Percentiles rank a stretch among this genome's conserved stretches.
phyloP scores from a whole-genome alignment of 2,888 invertebrate genomes.

The Caenorhabditis sp. region DNA sequence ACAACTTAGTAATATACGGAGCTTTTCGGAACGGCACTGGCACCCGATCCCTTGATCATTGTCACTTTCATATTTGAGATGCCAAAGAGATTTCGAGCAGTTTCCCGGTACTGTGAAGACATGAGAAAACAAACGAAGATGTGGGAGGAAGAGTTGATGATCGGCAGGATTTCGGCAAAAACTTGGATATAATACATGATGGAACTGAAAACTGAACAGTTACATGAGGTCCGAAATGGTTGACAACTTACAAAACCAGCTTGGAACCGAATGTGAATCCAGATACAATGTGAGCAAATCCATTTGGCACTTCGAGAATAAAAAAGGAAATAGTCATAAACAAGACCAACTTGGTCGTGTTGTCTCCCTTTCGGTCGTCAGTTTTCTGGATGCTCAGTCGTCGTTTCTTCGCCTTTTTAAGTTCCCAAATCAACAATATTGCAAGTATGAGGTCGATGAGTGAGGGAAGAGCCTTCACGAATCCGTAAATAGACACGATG shows the following conservation, averaged over 20 bases:
- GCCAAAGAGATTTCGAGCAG: constrained; percentile 5
- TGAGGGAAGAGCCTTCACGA: constrained; percentile 17
- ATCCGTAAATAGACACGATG: constrained; percentile 10
- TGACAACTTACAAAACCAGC: neutral
- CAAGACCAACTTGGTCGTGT: constrained; percentile 23
- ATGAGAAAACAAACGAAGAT: constrained; percentile 34
- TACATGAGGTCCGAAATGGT: neutral
- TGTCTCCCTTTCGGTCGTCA: neutral
- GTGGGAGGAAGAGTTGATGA: constrained; percentile 37
- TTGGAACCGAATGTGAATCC: neutral
- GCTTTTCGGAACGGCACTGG: no score
- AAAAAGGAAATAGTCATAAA: constrained; percentile 37
- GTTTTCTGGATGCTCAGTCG: constrained; percentile 5
- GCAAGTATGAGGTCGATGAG: constrained; percentile 14
- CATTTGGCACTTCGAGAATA: constrained; percentile 35
- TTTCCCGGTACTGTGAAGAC: constrained; percentile 33
- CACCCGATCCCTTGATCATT: no score
- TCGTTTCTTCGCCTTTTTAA: neutral
- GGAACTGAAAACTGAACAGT: neutral
- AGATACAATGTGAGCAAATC: constrained; percentile 19
- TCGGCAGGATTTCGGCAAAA: constrained; percentile 32
- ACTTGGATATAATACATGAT: constrained; percentile 5
- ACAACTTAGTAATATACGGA: no score
- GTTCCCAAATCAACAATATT: constrained; percentile 1
- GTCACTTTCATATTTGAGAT: no score